Conservation (phyloP, 2,113 vertebrate genomes). For the Noturus placidus region DNA sequence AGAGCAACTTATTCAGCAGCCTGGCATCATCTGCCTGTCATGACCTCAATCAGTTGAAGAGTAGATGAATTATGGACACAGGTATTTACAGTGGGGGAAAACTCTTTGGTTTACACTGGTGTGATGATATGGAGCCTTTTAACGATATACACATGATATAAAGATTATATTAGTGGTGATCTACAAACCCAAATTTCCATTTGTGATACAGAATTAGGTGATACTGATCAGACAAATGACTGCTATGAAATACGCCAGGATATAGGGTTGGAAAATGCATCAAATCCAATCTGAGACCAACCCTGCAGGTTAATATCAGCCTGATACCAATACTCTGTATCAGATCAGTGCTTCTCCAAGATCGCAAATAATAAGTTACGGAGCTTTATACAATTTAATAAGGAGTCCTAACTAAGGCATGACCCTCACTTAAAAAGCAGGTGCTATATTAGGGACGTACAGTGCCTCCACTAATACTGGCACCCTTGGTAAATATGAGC, state of each 20-base stretch:
- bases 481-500: too few species aligned
- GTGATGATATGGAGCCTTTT: background rate
- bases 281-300: background rate
- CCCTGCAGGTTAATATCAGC: background rate
- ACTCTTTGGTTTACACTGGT: background rate
- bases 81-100: background rate
- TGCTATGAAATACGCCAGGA: background rate
- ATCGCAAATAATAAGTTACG: background rate
- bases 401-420: background rate
- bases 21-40: constrained; percentile 30
- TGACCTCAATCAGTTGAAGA: constrained; percentile 34
- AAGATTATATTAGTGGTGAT: too few species aligned
- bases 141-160: background rate
- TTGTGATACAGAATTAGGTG: background rate
- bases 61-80: constrained; percentile 42
- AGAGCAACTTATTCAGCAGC: constrained; percentile 41
- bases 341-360: background rate
- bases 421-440: background rate
- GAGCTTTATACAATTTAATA: background rate
- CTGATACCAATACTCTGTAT: background rate
- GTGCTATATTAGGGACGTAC: background rate
- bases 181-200: background rate
- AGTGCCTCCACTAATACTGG: too few species aligned
- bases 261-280: background rate
- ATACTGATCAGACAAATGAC: background rate